Base-by-base conservation (phyloP, 2,888 invertebrate genomes). In the Leptarthrus brevirostris region DNA sequence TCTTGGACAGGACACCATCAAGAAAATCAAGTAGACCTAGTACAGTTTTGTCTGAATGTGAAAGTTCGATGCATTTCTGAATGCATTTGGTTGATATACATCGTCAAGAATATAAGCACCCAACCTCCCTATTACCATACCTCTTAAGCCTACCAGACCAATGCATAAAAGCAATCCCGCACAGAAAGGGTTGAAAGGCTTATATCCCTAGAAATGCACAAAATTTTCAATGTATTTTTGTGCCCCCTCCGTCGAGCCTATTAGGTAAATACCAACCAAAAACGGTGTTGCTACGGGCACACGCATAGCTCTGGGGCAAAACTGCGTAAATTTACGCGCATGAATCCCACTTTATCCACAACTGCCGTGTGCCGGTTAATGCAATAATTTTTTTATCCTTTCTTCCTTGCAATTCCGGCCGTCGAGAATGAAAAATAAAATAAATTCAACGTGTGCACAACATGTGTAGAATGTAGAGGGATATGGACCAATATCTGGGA, bases 281-380 rank as follows among this genome's bases (percentile, higher is more conserved):
- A n/a, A n/a, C n/a, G n/a, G n/a, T n/a, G n/a, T n/a, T n/a, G n/a
- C n/a, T n/a, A n/a, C 16, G 52, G 30, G 69, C 69, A 69, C 22
- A 69, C 52, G 69, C 49, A 52, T 69, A 16, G 34, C 40, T 30
- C 4, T 30, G 30, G 3, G 30, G 47, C n/a, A 69, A 69, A 69
- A 69, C 20, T 69, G 69, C 69, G 69, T 69, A 69, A 69, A 69
- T 52, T 69, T 69, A 69, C 69, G 69, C 52, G 69, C 52, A 69
- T 69, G 69, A 30, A 66, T 22, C n/a, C 16, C 52, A 20, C 16
- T 52, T n/a, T 16, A 3, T 34, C 52, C 52, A 10, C 52, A 6
- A 69, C 52, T 36, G n/a, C 44, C 5, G 44, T 44, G 44, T n/a
- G n/a, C 3, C 4, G n/a, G 44, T 4, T 8, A 49, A 49, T 49